Percentiles rank a stretch among this genome's conserved stretches.
phyloP scores from a whole-genome alignment of 92 coral and sea anemone species.

The Paramuricea clavata region DNA sequence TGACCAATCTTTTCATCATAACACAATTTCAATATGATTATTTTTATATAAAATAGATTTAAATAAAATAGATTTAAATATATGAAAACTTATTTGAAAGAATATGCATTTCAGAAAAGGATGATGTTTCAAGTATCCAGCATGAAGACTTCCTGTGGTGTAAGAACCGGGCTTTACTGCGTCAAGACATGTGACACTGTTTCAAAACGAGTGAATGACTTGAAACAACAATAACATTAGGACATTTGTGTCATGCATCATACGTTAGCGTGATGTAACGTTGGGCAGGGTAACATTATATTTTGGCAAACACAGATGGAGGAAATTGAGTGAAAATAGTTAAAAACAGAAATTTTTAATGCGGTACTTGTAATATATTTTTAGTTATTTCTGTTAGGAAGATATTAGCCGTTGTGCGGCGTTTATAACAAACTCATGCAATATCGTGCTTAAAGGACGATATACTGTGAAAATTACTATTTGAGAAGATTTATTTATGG shows the following conservation, averaged over 20 bases:
- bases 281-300: not conserved
- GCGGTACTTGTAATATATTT: not conserved
- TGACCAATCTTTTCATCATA: not conserved
- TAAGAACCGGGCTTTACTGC: not conserved
- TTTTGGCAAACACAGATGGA: not conserved
- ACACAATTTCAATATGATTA: not conserved
- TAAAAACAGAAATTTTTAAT: not conserved
- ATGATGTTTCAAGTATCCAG: not conserved
- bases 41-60: too few relatives aligned
- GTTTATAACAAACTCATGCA: not conserved
- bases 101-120: not conserved
- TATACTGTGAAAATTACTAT: not conserved
- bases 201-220: not conserved
- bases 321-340: not conserved
- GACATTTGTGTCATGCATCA: not conserved
- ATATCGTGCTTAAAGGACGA: not conserved
- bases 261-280: not conserved
- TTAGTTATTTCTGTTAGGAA: slow-evolving; percentile 10
- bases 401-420: not conserved
- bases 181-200: slow-evolving; percentile 4
- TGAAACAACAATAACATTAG: not conserved
- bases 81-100: too few relatives aligned
- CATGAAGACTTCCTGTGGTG: slow-evolving; percentile 11
- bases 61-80: too few relatives aligned
- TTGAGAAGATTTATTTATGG: slow-evolving; percentile 1